Percentiles rank a stretch among this genome's conserved stretches.
phyloP scores from a whole-genome alignment of 64 coral and sea anemone genomes.

The Astreopora myriophthalma region DNA sequence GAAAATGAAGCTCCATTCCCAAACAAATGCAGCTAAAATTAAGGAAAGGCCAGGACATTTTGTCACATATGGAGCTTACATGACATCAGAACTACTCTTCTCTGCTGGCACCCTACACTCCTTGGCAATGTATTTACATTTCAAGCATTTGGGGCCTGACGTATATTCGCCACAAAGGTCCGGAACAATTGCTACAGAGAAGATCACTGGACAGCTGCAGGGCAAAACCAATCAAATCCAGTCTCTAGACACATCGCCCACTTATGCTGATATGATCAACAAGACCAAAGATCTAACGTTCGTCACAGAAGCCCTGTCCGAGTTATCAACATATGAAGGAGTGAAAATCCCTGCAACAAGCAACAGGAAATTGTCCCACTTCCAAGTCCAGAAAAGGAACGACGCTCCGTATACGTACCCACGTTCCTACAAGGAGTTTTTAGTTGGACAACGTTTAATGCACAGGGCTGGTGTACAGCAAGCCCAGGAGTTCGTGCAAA shows the following conservation, averaged over 20 bases:
- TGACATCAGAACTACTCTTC: constrained; percentile 65
- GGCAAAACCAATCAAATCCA: constrained; percentile 53
- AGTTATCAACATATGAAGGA: neutral
- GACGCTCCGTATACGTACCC: neutral
- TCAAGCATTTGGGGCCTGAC: constrained; percentile 36
- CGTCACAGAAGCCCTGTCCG: neutral
- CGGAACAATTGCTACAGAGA: constrained; percentile 27
- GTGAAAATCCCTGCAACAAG: constrained; percentile 17
- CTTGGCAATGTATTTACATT: constrained; percentile 67
- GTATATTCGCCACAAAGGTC: constrained; percentile 35
- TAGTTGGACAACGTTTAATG: neutral
- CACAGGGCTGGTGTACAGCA: constrained; percentile 21
- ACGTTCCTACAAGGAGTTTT: constrained; percentile 2
- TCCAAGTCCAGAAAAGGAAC: neutral
- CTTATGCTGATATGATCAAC: constrained; percentile 43
- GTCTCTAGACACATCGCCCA: constrained; percentile 41
- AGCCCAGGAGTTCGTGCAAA: neutral
- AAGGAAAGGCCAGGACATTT: constrained; percentile 34
- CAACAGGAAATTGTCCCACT: constrained; percentile 24
- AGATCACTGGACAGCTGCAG: constrained; percentile 21
- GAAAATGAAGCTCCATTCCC: constrained; percentile 35
- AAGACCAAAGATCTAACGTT: neutral
- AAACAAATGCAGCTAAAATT: neutral
- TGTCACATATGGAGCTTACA: constrained; percentile 54
- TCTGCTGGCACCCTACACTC: constrained; percentile 22